Conservation (phyloP, 2,888 invertebrate genomes). For the Andrena dorsata region DNA sequence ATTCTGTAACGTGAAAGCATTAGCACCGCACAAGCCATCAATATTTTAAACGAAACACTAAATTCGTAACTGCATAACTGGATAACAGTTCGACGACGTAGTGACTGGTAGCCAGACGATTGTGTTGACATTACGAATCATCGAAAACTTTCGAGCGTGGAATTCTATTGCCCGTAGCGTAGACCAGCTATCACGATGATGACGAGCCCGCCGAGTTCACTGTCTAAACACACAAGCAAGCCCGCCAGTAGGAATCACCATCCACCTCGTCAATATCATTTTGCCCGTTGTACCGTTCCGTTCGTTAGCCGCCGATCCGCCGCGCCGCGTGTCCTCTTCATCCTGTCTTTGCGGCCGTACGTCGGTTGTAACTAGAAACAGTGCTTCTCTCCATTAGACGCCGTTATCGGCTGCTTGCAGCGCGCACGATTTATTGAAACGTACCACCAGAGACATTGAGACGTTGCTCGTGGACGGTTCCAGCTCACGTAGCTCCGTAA, state of each 20-base stretch:
- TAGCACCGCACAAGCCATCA: background rate
- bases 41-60: background rate
- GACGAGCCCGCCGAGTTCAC: slow-evolving; percentile 36
- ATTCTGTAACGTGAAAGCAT: background rate
- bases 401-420: slow-evolving; percentile 14
- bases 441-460: background rate
- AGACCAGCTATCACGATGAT: slow-evolving; percentile 13
- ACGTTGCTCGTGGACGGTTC: background rate
- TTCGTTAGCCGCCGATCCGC: slow-evolving; percentile 23
- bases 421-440: slow-evolving; percentile 25
- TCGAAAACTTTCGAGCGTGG: background rate
- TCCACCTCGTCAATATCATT: slow-evolving; percentile 44
- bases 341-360: background rate
- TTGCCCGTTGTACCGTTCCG: slow-evolving; percentile 31
- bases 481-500: background rate
- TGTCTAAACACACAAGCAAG: slow-evolving; percentile 28
- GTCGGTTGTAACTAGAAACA: slow-evolving; percentile 11
- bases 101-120: background rate
- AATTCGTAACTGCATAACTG: too few species aligned
- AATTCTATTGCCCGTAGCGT: background rate
- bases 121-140: background rate
- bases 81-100: background rate
- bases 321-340: slow-evolving; percentile 15
- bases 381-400: slow-evolving; percentile 18
- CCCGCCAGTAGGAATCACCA: slow-evolving; percentile 8